Conservation (phyloP, 2,888 invertebrate species). For the Drosophila robusta region DNA sequence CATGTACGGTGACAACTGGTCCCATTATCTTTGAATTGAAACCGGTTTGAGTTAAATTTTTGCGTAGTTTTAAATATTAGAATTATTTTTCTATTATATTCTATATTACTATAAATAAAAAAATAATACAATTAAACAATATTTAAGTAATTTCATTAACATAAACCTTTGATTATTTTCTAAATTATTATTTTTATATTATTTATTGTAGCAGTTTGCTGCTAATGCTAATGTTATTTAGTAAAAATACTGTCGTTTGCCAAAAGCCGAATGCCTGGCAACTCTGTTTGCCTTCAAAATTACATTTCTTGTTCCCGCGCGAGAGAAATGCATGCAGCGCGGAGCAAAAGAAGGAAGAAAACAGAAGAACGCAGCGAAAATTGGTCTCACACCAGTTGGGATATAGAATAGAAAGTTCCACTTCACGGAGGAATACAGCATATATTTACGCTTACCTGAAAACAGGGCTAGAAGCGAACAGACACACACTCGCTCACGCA, state of each 20-base stretch:
- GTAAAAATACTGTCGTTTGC: conserved; percentile 19
- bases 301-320: conserved; percentile 38
- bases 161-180: background rate
- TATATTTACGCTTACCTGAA: conserved; percentile 33
- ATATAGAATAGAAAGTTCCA: conserved; percentile 40
- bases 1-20: conserved; percentile 19
- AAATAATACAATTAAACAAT: background rate
- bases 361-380: conserved; percentile 11
- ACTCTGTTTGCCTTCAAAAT: conserved; percentile 33
- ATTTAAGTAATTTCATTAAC: background rate
- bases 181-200: too few relatives aligned
- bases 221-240: background rate
- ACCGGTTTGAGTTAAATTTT: conserved; percentile 43
- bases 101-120: background rate
- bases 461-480: background rate
- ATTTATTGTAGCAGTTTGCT: background rate
- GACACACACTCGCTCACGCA: conserved; percentile 11
- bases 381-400: conserved; percentile 45
- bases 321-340: conserved; percentile 8
- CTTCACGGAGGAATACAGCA: conserved; percentile 14
- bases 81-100: too few relatives aligned
- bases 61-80: background rate
- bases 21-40: conserved; percentile 36
- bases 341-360: conserved; percentile 5
- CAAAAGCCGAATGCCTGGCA: conserved; percentile 10